A percentile compares a stretch with the other conserved stretches of the same genome.
phyloP scores from a whole-genome alignment of 1,140 invertebrate genomes.

The Octopus sinensis region DNA sequence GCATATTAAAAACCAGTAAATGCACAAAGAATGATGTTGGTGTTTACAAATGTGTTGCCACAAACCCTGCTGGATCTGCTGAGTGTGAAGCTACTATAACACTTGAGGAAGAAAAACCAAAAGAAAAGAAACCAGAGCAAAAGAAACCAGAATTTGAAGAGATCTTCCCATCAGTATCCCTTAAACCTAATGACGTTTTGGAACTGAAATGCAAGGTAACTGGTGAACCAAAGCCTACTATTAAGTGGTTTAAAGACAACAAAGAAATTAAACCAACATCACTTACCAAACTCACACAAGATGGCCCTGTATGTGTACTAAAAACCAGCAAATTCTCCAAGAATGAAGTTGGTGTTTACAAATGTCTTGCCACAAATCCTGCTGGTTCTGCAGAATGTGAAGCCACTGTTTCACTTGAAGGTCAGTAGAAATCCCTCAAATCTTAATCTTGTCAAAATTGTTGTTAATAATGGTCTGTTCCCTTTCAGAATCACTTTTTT shows the following conservation, averaged over 20 bases:
- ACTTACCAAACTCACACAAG: background rate
- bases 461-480: too few relatives aligned
- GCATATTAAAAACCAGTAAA: background rate
- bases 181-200: slow-evolving; percentile 17
- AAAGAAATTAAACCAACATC: background rate
- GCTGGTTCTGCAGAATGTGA: slow-evolving; percentile 43
- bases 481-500: too few relatives aligned
- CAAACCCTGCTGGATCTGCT: slow-evolving; percentile 47
- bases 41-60: slow-evolving; percentile 50
- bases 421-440: background rate
- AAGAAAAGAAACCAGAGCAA: too few relatives aligned
- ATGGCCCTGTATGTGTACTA: background rate
- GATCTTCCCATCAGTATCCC: too few relatives aligned
- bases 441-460: too few relatives aligned
- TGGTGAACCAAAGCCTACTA: slow-evolving; percentile 51
- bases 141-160: too few relatives aligned
- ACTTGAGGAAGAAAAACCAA: slow-evolving; percentile 29
- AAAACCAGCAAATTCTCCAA: slow-evolving; percentile 25
- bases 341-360: slow-evolving; percentile 49
- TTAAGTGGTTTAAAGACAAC: slow-evolving; percentile 41
- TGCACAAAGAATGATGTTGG: slow-evolving; percentile 46
- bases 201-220: slow-evolving; percentile 40
- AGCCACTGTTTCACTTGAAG: slow-evolving; percentile 45
- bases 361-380: slow-evolving; percentile 49
- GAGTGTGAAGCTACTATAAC: slow-evolving; percentile 41